Conservation (phyloP, 2,113 vertebrate genomes). For the Sinocyclocheilus grahami region DNA sequence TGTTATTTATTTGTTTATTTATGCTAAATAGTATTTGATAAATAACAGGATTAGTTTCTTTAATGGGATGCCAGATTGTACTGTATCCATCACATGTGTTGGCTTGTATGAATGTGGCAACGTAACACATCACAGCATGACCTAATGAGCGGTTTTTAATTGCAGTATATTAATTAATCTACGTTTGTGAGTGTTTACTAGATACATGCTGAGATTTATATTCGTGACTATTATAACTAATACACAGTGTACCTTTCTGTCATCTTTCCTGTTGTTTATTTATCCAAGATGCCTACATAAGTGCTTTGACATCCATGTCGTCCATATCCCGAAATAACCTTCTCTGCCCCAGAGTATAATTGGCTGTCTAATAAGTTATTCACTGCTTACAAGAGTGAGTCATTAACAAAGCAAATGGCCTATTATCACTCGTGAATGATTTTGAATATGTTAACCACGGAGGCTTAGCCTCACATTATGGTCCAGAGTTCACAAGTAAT, state of each 20-base stretch:
- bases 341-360: slow-evolving; percentile 10
- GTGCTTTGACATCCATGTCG: background rate
- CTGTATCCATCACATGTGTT: background rate
- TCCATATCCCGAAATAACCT: slow-evolving; percentile 8
- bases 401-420: background rate
- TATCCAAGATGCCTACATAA: background rate
- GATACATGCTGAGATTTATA: background rate
- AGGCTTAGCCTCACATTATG: background rate
- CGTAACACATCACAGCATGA: slow-evolving; percentile 7
- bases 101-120: background rate
- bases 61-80: background rate
- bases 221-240: background rate
- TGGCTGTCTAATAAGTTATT: slow-evolving; percentile 25
- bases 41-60: background rate
- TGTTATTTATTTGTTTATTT: background rate
- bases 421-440: background rate
- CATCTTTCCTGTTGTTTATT: background rate
- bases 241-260: background rate
- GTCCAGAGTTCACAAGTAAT: slow-evolving; percentile 7
- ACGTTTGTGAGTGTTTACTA: background rate
- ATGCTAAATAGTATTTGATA: background rate
- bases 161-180: background rate
- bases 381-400: background rate
- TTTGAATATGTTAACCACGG: background rate
- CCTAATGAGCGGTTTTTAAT: slow-evolving; percentile 10